Base-by-base conservation (phyloP, 2,113 vertebrate genomes). In the Thinocorus orbignyianus region DNA sequence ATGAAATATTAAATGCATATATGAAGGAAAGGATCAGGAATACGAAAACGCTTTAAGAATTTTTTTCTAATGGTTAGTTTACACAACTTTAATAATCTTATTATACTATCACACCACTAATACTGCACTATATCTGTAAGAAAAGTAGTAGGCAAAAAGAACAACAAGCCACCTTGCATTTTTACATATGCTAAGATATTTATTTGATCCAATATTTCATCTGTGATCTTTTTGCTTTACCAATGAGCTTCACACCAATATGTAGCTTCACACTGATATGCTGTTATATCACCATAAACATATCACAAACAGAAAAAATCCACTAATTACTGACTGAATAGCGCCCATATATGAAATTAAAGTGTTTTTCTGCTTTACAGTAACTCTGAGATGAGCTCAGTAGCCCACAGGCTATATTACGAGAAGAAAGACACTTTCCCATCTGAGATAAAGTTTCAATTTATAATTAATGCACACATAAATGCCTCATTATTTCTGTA, bases 1-100 rank as follows among this genome's bases (percentile, higher is more conserved):
- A 96, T 97, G 48, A 95, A 95, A 91, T 84, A 92, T 94, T 95
- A 86, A 95, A 88, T 48, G 48, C n/a, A 31, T 37, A 18, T 64
- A 60, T 28, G 48, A 86, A 94, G 39, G 42, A 88, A 96, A 90
- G 41, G 60, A 76, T 44, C 31, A 73, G 24, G 46, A 92, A 72
- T 58, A 83, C 0, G 1, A 77, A 90, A 90, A 48, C 3, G 1
- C 5, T 83, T 66, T 60, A 68, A 76, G n/a, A 49, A 5, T 1
- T 44, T 86, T 86, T 73, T 81, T 25, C 15, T 42, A 61, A 58
- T 76, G 9, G 8, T 64, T 92, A 80, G 48, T 49, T 72, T 49
- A 58, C 28, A 41, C 19, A 79, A 39, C 60, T 77, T 77, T 81
- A 78, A 88, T 86, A 65, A 79, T n/a, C 57, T 41, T 39, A 48